phyloP scores from a whole-genome alignment of 2,797 vertebrate genomes.

The Hydrolagus colliei region DNA sequence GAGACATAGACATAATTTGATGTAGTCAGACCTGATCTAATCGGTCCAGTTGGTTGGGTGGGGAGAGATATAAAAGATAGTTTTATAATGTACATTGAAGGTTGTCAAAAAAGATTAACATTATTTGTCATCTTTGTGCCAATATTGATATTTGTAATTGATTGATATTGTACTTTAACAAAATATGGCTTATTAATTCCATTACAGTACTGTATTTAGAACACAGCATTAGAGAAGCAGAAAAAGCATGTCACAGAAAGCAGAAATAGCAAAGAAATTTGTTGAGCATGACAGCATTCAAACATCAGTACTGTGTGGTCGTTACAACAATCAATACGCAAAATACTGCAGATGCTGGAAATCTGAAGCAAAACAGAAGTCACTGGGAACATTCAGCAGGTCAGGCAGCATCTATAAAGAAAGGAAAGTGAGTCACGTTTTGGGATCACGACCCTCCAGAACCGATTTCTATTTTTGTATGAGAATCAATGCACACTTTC shows the following conservation, averaged over 20 bases:
- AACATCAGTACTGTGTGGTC: neutral
- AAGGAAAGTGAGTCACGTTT: too few species aligned
- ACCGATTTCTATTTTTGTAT: neutral
- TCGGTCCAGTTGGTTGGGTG: neutral
- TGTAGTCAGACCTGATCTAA: neutral
- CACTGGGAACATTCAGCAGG: too few species aligned
- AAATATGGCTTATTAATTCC: neutral
- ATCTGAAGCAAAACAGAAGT: too few species aligned
- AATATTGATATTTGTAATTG: neutral
- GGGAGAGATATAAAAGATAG: neutral
- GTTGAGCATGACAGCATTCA: neutral
- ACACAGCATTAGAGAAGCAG: neutral
- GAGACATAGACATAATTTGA: neutral
- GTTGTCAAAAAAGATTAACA: neutral
- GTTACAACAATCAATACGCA: neutral
- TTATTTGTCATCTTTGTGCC: neutral
- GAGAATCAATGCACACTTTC: slow-evolving; percentile 3
- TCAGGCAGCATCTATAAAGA: too few species aligned
- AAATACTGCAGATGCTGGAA: too few species aligned
- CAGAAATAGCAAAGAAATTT: neutral
- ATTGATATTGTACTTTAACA: neutral
- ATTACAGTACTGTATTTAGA: neutral
- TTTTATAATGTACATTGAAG: neutral
- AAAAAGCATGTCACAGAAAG: neutral
- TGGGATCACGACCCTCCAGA: too few species aligned